Percentiles rank a stretch among this genome's conserved stretches.
Evolutionary conservation across 2,113 vertebrate species (phyloP).

Genomic region (Lophochroa leadbeateri): DNA sequence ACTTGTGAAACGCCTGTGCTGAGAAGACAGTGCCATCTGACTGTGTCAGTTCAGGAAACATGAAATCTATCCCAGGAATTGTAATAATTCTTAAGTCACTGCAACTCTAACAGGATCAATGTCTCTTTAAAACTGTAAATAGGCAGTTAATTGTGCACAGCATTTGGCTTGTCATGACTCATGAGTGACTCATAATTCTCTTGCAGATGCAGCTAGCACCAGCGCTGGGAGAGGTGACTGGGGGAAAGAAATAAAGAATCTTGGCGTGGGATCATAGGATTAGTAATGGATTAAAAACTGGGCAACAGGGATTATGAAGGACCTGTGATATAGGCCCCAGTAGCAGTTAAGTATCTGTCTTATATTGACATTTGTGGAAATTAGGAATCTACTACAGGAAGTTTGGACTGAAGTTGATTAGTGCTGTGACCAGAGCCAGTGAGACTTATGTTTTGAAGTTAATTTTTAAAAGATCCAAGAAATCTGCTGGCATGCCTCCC

Average conservation of each 20-base stretch:
- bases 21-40: neutral
- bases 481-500: neutral
- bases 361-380: neutral
- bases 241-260: neutral
- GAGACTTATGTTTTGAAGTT: neutral
- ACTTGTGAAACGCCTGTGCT: neutral
- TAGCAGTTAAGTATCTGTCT: neutral
- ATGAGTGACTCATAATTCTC: constrained; percentile 2
- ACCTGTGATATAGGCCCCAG: neutral
- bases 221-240: neutral
- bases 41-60: neutral
- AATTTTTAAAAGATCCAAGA: neutral
- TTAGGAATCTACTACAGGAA: neutral
- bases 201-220: neutral
- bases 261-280: neutral
- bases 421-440: neutral
- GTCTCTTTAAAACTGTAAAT: neutral
- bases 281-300: neutral
- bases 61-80: neutral
- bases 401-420: neutral
- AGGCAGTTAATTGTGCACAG: neutral
- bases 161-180: constrained; percentile 17
- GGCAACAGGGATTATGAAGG: neutral
- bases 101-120: neutral
- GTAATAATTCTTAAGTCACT: neutral